phyloP scores from a whole-genome alignment of 2,888 invertebrate species.

The Epiblema foenella region DNA sequence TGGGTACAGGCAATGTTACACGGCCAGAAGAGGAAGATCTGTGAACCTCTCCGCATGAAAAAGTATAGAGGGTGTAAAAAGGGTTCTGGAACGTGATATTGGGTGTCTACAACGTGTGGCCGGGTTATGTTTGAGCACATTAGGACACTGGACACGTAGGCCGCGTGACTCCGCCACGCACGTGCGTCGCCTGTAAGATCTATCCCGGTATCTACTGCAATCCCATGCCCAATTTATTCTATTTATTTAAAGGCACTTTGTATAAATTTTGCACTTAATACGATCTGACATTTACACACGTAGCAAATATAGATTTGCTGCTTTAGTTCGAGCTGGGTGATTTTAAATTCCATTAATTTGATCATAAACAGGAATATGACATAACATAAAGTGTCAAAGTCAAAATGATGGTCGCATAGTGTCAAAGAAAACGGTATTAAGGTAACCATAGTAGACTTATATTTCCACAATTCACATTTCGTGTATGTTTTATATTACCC shows the following conservation, averaged over 20 bases:
- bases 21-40: slow-evolving; percentile 55
- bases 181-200: slow-evolving; percentile 66
- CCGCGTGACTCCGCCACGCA: slow-evolving; percentile 70
- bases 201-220: slow-evolving; percentile 62
- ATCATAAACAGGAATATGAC: too few relatives aligned
- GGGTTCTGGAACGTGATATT: slow-evolving; percentile 49
- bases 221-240: slow-evolving; percentile 69
- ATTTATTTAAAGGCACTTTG: slow-evolving; percentile 64
- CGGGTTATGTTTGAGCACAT: slow-evolving; percentile 55
- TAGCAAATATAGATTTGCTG: background rate
- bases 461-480: too few relatives aligned
- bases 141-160: slow-evolving; percentile 63
- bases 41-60: slow-evolving; percentile 41
- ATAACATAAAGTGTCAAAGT: too few relatives aligned
- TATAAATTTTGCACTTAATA: slow-evolving; percentile 59
- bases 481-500: too few relatives aligned
- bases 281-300: slow-evolving; percentile 41
- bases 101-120: slow-evolving; percentile 60
- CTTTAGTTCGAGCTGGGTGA: background rate
- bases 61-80: slow-evolving; percentile 36
- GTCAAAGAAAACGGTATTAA: too few relatives aligned
- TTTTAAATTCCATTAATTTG: background rate
- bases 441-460: background rate
- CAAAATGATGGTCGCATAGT: too few relatives aligned
- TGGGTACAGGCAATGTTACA: slow-evolving; percentile 51